Conservation (phyloP, 1,140 invertebrate genomes). For the Yoshiicerus persimilis region DNA sequence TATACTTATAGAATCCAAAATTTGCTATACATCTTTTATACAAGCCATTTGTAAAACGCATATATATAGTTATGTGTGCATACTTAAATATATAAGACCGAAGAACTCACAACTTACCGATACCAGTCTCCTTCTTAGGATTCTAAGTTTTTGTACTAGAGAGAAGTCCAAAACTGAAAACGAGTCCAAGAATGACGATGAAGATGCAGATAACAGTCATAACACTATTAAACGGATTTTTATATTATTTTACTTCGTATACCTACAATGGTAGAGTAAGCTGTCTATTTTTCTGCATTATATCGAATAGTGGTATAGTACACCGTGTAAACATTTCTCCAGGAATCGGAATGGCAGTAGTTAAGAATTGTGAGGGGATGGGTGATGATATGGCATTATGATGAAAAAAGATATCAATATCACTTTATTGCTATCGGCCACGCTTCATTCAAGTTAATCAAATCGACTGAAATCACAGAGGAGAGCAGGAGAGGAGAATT, state of each 20-base stretch:
- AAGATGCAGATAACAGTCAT: background rate
- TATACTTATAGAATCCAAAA: background rate
- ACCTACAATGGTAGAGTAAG: background rate
- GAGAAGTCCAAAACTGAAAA: background rate
- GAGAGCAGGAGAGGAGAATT: background rate
- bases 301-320: background rate
- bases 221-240: background rate
- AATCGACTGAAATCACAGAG: constrained; percentile 8
- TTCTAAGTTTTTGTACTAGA: background rate
- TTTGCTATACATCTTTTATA: background rate
- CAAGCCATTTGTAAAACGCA: background rate
- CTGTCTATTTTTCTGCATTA: background rate
- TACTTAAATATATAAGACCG: background rate
- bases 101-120: background rate
- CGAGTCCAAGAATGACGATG: background rate
- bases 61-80: background rate
- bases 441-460: constrained; percentile 16
- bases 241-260: background rate
- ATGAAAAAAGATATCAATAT: constrained; percentile 12
- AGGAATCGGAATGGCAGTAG: background rate
- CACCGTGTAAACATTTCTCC: background rate
- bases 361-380: background rate
- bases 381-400: background rate
- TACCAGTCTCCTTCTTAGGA: background rate
- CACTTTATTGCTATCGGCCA: constrained; percentile 19